Evolutionary conservation across 2,113 vertebrate genomes (phyloP).

Genomic region (Elaphurus davidianus): DNA sequence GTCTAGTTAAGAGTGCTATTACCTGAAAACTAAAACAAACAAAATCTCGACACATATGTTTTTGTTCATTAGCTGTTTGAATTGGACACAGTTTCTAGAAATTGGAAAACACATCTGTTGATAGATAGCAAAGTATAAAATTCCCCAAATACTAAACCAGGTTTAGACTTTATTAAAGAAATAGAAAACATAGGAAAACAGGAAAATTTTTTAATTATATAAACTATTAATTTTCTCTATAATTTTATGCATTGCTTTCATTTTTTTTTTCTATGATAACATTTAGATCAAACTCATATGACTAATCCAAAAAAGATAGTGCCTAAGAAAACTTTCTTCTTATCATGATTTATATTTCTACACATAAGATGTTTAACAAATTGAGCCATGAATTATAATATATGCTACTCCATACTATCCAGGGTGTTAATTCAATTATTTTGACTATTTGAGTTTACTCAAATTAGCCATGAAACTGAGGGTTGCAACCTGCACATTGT

Average conservation of each 20-base stretch:
- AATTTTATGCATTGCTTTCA: slow-evolving; percentile 4
- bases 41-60: background rate
- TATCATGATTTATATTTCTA: slow-evolving; percentile 30
- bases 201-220: background rate
- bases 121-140: background rate
- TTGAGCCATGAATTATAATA: slow-evolving; percentile 67
- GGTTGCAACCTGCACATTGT: slow-evolving; percentile 59
- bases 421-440: slow-evolving; percentile 72
- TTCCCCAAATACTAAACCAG: background rate
- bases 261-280: background rate
- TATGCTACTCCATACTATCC: slow-evolving; percentile 60
- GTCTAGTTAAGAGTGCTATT: background rate
- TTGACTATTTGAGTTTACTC: slow-evolving; percentile 70
- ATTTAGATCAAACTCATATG: slow-evolving; percentile 8
- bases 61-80: slow-evolving; percentile 16
- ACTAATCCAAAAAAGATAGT: slow-evolving; percentile 30
- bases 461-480: slow-evolving; percentile 77
- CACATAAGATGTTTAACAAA: slow-evolving; percentile 60
- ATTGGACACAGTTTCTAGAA: background rate
- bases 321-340: slow-evolving; percentile 27
- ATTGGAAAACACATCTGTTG: background rate
- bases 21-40: slow-evolving; percentile 24
- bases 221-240: background rate
- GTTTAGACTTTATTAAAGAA: background rate
- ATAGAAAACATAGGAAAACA: background rate